A percentile compares a stretch with the other conserved stretches of the same genome.
These are phyloP conservation scores for Salvelinus fontinalis DNA, from an alignment of 2,113 vertebrate species.

Conservation along the genomic window DNA sequence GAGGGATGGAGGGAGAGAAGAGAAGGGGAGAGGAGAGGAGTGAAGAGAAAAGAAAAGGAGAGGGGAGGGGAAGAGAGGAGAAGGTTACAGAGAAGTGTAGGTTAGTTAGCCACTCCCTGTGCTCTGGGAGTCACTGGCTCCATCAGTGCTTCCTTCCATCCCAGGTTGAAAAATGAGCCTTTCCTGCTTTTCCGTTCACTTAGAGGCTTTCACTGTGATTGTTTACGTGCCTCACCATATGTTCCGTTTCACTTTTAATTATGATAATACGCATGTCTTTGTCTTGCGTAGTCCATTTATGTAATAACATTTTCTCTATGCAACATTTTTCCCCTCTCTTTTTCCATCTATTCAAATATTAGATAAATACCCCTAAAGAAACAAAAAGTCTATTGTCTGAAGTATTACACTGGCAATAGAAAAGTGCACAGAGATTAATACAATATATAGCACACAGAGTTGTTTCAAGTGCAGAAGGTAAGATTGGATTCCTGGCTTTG, in stretches of 20 bases:
- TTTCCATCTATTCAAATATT: neutral
- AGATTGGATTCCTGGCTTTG: constrained; percentile 36
- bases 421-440: constrained; percentile 27
- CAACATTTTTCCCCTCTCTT: constrained; percentile 29
- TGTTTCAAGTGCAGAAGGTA: constrained; percentile 43
- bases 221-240: constrained; percentile 75
- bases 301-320: constrained; percentile 73
- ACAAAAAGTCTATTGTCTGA: constrained; percentile 27
- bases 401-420: constrained; percentile 36
- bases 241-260: constrained; percentile 76
- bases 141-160: constrained; percentile 46
- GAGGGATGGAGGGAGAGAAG: neutral
- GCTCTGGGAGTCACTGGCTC: constrained; percentile 14
- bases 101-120: constrained; percentile 23
- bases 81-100: constrained; percentile 56
- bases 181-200: constrained; percentile 60
- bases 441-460: constrained; percentile 10
- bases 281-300: constrained; percentile 76
- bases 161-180: constrained; percentile 64
- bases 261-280: constrained; percentile 77
- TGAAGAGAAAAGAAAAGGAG: neutral
- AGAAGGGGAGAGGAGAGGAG: neutral
- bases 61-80: constrained; percentile 2
- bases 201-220: constrained; percentile 75
- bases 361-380: constrained; percentile 13